Evolutionary conservation across 2,113 vertebrate species (phyloP), one percentile per base, ranked within the genome.

Genomic region (Saccopteryx bilineata): DNA sequence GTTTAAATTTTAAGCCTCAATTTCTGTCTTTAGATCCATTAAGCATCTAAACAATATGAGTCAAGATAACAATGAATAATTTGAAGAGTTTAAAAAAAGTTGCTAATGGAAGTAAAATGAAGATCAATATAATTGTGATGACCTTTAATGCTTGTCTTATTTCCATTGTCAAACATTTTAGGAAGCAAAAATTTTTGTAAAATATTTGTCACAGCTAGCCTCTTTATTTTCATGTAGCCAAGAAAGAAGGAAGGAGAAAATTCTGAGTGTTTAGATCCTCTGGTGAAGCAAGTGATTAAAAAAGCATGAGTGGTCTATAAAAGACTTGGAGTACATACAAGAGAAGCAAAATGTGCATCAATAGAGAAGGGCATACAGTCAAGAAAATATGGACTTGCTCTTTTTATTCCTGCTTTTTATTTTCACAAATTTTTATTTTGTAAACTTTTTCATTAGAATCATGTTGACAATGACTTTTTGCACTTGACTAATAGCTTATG

Each of bases 11-110:
- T 97, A 98, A 97, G 92, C 97, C 95, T 90, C 94, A 97, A 98
- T 98, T 98, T 98, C 83, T 97, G 90, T 96, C 97, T 98, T 98
- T 98, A 98, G 74, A 97, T 98, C 92, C 93, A 98, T 96, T 96
- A 95, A 98, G 52, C 87, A 97, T 97, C 91, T 98, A 97, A 98
- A 98, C 98, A 97, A 81, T 89, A 81, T 89, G 96, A 94, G 97
- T 97, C 96, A 98, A 96, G 94, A 80, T 94, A 97, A 96, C 61
- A 96, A 88, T 72, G 76, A 93, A 93, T 97, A 97, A 98, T 98
- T 98, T 96, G 74, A 94, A 96, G 98, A 97, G 94, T 97, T 98
- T 98, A 95, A 78, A 97, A 93, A 98, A 98, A 95, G 71, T 97
- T 96, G 33, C 94, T 98, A 97, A 93, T 97, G 66, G 76, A 97